Percentiles rank a stretch among this genome's conserved stretches.
phyloP scores from a whole-genome alignment of 2,888 invertebrate species.

The Charanyca ferruginea region DNA sequence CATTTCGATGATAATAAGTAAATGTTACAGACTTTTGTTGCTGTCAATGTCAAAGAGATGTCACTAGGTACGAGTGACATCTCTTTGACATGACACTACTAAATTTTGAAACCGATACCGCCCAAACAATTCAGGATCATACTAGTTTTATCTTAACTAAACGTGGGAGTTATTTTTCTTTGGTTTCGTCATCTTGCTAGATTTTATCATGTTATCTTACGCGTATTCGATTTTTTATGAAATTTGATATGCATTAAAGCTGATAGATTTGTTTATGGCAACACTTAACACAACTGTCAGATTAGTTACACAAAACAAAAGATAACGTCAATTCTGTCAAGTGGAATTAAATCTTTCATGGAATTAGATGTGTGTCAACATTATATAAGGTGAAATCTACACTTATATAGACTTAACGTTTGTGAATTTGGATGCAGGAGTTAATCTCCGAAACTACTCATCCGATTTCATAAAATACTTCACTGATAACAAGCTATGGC shows the following conservation, averaged over 20 bases:
- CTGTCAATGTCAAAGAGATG: too few species aligned
- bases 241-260: neutral
- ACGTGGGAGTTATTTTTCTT: neutral
- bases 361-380: constrained; percentile 1
- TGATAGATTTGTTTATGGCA: constrained; percentile 3
- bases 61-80: too few species aligned
- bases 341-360: constrained; percentile 4
- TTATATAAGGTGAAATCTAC: too few species aligned
- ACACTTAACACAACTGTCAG: constrained; percentile 22
- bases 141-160: constrained; percentile 3
- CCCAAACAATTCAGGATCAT: constrained; percentile 4
- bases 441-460: too few species aligned
- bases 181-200: neutral
- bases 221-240: neutral
- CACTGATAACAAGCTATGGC: too few species aligned
- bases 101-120: neutral
- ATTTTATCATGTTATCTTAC: neutral
- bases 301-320: constrained; percentile 1
- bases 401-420: too few species aligned
- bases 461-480: too few species aligned
- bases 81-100: neutral
- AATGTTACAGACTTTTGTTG: too few species aligned
- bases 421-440: too few species aligned
- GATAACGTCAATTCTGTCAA: constrained; percentile 30
- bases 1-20: too few species aligned